Conservation (phyloP, 2,113 vertebrate genomes). For the Anoura caudifer region DNA sequence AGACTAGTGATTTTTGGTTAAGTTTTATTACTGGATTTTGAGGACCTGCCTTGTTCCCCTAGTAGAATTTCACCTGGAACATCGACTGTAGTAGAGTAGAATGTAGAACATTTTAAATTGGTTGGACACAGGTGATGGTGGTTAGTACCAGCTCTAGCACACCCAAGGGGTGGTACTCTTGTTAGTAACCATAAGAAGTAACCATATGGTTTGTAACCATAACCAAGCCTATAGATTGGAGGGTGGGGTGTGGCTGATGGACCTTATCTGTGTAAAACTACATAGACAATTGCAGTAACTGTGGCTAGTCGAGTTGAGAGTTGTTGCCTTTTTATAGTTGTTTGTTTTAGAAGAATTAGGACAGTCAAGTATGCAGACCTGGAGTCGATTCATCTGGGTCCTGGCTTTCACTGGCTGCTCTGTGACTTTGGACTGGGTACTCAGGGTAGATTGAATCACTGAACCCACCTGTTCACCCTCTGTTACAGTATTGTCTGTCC, state of each 20-base stretch:
- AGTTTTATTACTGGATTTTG: neutral
- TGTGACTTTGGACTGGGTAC: neutral
- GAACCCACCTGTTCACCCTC: neutral
- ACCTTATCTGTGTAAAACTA: neutral
- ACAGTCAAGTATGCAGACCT: neutral
- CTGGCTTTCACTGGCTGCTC: neutral
- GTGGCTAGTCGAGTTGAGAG: neutral
- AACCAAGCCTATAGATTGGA: neutral
- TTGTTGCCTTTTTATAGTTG: neutral
- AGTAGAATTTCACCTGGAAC: neutral
- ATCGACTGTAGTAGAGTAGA: neutral
- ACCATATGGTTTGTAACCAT: neutral
- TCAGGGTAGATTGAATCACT: neutral
- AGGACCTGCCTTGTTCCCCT: neutral
- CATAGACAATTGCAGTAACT: neutral
- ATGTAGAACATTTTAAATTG: neutral
- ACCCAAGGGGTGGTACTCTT: neutral
- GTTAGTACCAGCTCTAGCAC: neutral
- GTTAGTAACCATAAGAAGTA: neutral
- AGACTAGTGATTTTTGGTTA: neutral
- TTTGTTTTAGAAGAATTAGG: neutral
- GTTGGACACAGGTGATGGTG: neutral
- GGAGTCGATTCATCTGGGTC: neutral
- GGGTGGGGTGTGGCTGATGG: neutral
- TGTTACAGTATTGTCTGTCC: fast-evolving